A percentile compares a stretch with the other conserved stretches of the same genome.
Conservation (phyloP, 2,888 invertebrate genomes). For the Parnassius orleans region DNA sequence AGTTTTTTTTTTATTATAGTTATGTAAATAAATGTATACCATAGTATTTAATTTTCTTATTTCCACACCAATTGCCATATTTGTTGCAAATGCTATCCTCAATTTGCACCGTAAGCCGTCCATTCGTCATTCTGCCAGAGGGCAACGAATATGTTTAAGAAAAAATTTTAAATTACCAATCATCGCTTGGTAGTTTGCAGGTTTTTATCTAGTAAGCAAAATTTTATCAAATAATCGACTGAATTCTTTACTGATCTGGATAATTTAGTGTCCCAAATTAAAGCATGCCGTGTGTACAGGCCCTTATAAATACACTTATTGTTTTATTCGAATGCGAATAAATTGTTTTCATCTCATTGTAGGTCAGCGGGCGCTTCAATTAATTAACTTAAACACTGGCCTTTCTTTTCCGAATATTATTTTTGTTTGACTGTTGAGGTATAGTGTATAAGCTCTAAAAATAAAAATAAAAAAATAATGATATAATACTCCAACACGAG, state of each 20-base stretch:
- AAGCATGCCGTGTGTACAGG: background rate
- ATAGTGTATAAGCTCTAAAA: no score
- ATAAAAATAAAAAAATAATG: no score
- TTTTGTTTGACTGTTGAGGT: background rate
- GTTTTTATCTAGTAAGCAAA: no score
- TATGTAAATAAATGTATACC: no score
- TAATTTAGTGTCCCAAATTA: background rate
- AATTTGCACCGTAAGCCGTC: background rate
- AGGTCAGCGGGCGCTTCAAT: slow-evolving; percentile 45
- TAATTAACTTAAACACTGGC: slow-evolving; percentile 39
- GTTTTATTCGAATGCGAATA: slow-evolving; percentile 45
- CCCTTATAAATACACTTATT: slow-evolving; percentile 29
- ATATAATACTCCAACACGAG: no score
- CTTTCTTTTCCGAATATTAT: slow-evolving; percentile 19
- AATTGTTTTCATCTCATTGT: slow-evolving; percentile 46
- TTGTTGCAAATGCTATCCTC: background rate
- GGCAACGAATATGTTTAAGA: background rate
- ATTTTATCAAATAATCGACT: no score
- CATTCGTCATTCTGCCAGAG: background rate
- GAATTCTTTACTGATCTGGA: no score
- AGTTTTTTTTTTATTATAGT: no score
- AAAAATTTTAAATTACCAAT: background rate
- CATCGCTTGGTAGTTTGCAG: no score
- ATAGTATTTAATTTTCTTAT: no score
- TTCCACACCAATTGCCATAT: background rate